Percentiles rank a stretch among this genome's conserved stretches.
Conservation (phyloP, 2,113 vertebrate genomes). For the Otocyon megalotis region DNA sequence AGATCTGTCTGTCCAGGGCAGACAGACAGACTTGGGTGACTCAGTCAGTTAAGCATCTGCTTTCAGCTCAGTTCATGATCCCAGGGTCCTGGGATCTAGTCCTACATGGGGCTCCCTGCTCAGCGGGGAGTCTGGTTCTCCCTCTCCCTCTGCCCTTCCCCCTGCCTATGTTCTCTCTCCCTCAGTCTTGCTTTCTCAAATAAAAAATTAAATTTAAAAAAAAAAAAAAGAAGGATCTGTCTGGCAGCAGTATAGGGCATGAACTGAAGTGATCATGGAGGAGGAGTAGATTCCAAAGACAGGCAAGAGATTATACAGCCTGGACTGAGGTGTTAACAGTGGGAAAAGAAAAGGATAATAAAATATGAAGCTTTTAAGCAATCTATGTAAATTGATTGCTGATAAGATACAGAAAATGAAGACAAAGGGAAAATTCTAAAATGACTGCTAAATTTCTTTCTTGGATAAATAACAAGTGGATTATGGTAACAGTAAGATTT, state of each 20-base stretch:
- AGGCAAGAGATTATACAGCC: background rate
- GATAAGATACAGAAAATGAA: background rate
- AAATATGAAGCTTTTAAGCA: background rate
- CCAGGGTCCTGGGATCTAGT: too few relatives aligned
- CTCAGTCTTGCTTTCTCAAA: too few relatives aligned
- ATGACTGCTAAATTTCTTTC: background rate
- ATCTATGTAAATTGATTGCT: background rate
- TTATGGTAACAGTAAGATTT: background rate
- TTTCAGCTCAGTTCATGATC: too few relatives aligned
- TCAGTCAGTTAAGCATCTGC: too few relatives aligned
- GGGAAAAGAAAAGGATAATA: background rate
- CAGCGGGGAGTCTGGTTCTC: too few relatives aligned
- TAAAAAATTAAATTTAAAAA: too few relatives aligned
- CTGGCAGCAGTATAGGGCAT: background rate
- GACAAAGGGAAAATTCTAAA: background rate
- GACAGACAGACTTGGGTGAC: too few relatives aligned
- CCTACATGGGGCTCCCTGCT: too few relatives aligned
- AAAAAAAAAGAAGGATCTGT: background rate
- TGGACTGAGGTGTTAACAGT: background rate
- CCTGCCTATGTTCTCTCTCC: too few relatives aligned
- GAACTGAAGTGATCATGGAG: background rate
- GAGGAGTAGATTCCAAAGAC: background rate
- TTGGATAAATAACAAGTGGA: background rate
- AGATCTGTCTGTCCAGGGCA: background rate
- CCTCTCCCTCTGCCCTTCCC: too few relatives aligned